Percentiles rank a stretch among this genome's conserved stretches.
Conservation (phyloP, 2,113 vertebrate species). For the Rostratula benghalensis region DNA sequence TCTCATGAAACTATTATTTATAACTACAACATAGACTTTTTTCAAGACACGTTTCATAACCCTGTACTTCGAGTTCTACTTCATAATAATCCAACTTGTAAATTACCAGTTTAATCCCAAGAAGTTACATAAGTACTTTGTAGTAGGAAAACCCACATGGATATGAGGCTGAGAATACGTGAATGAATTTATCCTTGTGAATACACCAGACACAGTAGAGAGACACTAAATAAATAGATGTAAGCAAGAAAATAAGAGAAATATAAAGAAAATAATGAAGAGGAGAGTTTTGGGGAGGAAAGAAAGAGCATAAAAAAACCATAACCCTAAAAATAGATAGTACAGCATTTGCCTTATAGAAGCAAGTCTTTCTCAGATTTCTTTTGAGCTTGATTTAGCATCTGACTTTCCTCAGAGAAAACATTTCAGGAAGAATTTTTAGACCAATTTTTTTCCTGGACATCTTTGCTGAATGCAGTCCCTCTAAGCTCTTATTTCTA, state of each 20-base stretch:
- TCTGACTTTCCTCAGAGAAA: not conserved
- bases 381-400: not conserved
- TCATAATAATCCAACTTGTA: not conserved
- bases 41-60: slow-evolving; percentile 24
- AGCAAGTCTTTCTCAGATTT: not conserved
- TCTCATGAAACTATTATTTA: slow-evolving; percentile 44
- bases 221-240: not conserved
- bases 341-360: not conserved
- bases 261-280: not conserved
- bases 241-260: not conserved
- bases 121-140: not conserved
- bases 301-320: not conserved
- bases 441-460: not conserved
- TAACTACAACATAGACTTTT: slow-evolving; percentile 8
- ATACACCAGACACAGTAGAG: not conserved
- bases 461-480: not conserved
- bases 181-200: not conserved
- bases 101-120: not conserved
- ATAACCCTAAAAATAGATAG: not conserved
- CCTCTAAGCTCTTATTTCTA: not conserved
- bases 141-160: not conserved
- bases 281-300: not conserved
- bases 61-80: not conserved
- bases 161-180: not conserved
- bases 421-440: not conserved